Evolutionary conservation across 1,140 invertebrate species (phyloP).

Genomic region (Ooceraea biroi): DNA sequence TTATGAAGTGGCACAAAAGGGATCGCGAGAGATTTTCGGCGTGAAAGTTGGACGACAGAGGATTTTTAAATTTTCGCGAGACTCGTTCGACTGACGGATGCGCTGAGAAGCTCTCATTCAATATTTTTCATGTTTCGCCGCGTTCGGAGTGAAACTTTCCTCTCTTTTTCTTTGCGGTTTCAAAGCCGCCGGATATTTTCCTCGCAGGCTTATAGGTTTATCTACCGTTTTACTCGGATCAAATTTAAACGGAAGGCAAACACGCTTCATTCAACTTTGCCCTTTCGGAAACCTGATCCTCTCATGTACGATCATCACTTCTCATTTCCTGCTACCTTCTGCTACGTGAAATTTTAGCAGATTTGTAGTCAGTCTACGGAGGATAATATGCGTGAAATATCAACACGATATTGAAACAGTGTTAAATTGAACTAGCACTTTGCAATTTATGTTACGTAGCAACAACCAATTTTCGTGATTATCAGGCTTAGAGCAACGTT

Average conservation of each 20-base stretch:
- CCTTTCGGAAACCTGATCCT: constrained; percentile 25
- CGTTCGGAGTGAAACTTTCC: not conserved
- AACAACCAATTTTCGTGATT: constrained; percentile 11
- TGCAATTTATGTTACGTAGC: not conserved
- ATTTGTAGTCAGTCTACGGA: not conserved
- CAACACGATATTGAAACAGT: not conserved
- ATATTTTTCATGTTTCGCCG: not conserved
- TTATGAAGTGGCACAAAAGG: not conserved
- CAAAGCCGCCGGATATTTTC: constrained; percentile 18
- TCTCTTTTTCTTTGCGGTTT: not conserved
- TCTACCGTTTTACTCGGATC: not conserved
- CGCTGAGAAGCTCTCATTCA: not conserved
- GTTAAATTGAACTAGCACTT: not conserved
- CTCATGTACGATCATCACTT: not conserved
- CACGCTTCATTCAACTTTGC: constrained; percentile 21
- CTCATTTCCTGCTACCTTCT: not conserved
- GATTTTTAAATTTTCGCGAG: not conserved
- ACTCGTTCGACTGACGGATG: not conserved
- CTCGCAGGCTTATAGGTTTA: constrained; percentile 38
- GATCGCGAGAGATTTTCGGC: too few relatives aligned
- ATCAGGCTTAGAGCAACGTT: constrained; percentile 2
- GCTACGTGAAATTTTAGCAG: not conserved
- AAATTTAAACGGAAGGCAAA: constrained; percentile 17
- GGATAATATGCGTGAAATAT: too few relatives aligned
- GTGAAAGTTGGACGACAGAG: not conserved